Evolutionary conservation across 2,888 invertebrate species (phyloP).

Genomic region (Chrysolina haemoptera): DNA sequence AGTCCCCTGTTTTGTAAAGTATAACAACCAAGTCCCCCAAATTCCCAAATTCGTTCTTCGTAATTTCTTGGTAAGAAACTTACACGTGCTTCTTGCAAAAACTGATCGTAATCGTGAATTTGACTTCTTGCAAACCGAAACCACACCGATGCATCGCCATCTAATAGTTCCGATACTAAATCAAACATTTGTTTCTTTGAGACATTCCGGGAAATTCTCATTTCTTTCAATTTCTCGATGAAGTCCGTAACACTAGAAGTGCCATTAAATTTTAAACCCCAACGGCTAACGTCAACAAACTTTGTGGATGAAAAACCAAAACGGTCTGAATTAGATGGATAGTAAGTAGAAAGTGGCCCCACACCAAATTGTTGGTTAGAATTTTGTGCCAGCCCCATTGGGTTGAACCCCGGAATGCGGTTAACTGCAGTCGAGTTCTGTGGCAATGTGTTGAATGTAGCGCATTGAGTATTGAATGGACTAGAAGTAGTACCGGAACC

Average conservation of each 20-base stretch:
- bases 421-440: not conserved
- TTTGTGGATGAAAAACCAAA: not conserved
- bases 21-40: slow-evolving; percentile 30
- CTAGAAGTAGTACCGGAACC: not conserved
- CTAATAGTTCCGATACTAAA: not conserved
- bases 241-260: not conserved
- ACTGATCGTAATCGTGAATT: not conserved
- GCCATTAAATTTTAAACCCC: not conserved
- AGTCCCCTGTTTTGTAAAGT: not conserved
- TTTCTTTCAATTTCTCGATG: not conserved
- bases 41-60: slow-evolving; percentile 24
- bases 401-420: not conserved
- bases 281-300: slow-evolving; percentile 11
- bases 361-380: too few species aligned
- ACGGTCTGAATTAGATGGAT: not conserved
- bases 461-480: not conserved
- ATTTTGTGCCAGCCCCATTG: not conserved
- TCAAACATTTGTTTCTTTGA: slow-evolving; percentile 20
- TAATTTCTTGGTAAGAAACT: slow-evolving; percentile 30
- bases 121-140: not conserved
- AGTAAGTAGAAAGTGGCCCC: too few species aligned
- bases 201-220: not conserved
- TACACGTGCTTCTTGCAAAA: not conserved
- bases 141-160: slow-evolving; percentile 6
- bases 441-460: not conserved